Conservation (phyloP, 2,113 vertebrate species). For the Accipiter virgatus region DNA sequence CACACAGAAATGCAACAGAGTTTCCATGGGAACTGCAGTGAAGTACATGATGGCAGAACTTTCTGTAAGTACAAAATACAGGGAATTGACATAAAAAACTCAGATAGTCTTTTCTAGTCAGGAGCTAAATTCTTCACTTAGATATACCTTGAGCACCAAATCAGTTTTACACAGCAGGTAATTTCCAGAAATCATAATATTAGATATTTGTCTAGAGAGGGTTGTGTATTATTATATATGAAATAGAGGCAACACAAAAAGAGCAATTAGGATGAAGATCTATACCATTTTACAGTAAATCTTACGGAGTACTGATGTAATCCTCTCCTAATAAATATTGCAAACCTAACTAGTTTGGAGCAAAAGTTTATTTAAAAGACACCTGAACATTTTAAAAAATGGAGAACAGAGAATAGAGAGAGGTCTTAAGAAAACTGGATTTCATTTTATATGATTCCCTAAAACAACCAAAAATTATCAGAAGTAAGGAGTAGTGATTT, state of each 20-base stretch:
- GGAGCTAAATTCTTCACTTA: background rate
- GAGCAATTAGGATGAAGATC: background rate
- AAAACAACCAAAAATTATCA: background rate
- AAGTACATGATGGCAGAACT: background rate
- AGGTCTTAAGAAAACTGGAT: background rate
- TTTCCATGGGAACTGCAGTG: conserved; percentile 28
- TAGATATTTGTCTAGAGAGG: background rate
- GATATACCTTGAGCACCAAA: background rate
- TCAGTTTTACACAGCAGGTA: background rate
- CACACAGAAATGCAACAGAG: background rate
- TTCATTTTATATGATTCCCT: background rate
- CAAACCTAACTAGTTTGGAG: background rate
- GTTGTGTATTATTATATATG: background rate
- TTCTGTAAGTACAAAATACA: background rate
- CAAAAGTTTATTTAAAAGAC: background rate
- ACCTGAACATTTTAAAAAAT: background rate
- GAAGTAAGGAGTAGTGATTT: background rate
- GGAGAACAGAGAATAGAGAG: background rate
- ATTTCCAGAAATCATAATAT: background rate
- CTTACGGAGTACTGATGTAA: background rate
- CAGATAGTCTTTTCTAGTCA: background rate
- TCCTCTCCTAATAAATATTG: background rate
- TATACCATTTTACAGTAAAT: background rate
- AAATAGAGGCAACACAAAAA: background rate
- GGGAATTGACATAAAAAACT: background rate